A percentile compares a stretch with the other conserved stretches of the same genome.
phyloP scores from a whole-genome alignment of 2,888 invertebrate species.

The Parnassius smintheus region DNA sequence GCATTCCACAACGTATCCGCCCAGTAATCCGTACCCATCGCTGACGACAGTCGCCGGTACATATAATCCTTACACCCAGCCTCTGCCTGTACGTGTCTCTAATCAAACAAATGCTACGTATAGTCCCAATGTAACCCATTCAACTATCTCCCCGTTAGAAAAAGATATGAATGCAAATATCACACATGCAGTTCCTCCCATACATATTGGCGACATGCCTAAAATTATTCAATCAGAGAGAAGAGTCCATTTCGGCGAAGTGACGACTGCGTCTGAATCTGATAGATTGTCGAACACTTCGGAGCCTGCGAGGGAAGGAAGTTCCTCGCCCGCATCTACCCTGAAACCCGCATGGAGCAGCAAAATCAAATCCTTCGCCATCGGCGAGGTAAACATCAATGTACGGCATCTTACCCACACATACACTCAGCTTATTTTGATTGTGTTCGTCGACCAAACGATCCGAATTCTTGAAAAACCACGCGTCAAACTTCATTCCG shows the following conservation, averaged over 20 bases:
- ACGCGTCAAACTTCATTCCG: conserved; percentile 52
- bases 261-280: conserved; percentile 64
- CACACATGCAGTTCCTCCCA: conserved; percentile 51
- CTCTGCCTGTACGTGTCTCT: conserved; percentile 55
- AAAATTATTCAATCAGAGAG: conserved; percentile 72
- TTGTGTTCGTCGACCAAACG: conserved; percentile 77
- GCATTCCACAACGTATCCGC: conserved; percentile 72
- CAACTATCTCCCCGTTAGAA: conserved; percentile 53
- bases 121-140: conserved; percentile 49
- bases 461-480: conserved; percentile 53
- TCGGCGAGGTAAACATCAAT: conserved; percentile 79
- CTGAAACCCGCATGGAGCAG: conserved; percentile 77
- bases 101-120: conserved; percentile 44
- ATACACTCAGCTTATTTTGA: conserved; percentile 73
- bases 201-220: conserved; percentile 51
- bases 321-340: conserved; percentile 60
- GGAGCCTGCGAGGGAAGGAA: conserved; percentile 61
- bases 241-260: conserved; percentile 76
- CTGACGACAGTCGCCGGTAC: conserved; percentile 75
- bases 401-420: conserved; percentile 71
- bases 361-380: conserved; percentile 79
- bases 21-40: conserved; percentile 70
- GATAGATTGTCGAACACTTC: conserved; percentile 64
- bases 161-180: conserved; percentile 67
- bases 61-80: conserved; percentile 71